Conservation (phyloP, 1,140 invertebrate genomes). For the Drosophila santomea region DNA sequence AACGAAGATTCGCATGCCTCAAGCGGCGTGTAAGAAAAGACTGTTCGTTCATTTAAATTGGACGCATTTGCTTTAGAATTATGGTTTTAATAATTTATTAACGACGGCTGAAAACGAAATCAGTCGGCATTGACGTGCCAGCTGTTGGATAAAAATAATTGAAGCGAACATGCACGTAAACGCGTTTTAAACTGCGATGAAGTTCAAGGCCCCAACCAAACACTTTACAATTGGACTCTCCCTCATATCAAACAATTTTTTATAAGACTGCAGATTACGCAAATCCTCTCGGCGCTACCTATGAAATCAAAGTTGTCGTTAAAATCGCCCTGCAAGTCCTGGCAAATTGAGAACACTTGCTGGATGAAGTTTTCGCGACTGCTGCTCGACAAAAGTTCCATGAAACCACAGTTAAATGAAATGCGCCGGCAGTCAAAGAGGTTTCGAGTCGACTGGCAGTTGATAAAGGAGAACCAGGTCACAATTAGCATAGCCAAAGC, state of each 20-base stretch:
- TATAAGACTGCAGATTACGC: no score
- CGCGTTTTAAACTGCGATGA: background rate
- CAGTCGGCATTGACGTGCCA: conserved; percentile 31
- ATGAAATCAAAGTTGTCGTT: conserved; percentile 75
- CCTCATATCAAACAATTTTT: no score
- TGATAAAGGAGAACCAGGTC: conserved; percentile 26
- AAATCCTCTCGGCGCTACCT: conserved; percentile 35
- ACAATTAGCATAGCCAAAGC: conserved; percentile 72
- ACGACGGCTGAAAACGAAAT: conserved; percentile 18
- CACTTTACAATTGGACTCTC: no score
- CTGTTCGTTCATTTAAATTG: conserved; percentile 24
- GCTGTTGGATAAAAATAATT: conserved; percentile 56
- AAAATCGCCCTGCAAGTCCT: conserved; percentile 54
- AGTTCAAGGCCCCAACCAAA: background rate
- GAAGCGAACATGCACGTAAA: background rate
- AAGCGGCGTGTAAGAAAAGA: conserved; percentile 6
- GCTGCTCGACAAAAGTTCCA: conserved; percentile 47
- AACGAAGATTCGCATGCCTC: conserved; percentile 58
- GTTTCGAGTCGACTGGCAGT: background rate
- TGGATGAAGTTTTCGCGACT: conserved; percentile 63
- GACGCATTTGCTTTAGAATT: conserved; percentile 17
- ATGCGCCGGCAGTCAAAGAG: conserved; percentile 1
- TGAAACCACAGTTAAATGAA: conserved; percentile 21
- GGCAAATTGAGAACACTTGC: conserved; percentile 64
- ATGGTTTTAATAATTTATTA: conserved; percentile 36